Conservation (phyloP, 2,113 vertebrate species). For the Tautogolabrus adspersus region DNA sequence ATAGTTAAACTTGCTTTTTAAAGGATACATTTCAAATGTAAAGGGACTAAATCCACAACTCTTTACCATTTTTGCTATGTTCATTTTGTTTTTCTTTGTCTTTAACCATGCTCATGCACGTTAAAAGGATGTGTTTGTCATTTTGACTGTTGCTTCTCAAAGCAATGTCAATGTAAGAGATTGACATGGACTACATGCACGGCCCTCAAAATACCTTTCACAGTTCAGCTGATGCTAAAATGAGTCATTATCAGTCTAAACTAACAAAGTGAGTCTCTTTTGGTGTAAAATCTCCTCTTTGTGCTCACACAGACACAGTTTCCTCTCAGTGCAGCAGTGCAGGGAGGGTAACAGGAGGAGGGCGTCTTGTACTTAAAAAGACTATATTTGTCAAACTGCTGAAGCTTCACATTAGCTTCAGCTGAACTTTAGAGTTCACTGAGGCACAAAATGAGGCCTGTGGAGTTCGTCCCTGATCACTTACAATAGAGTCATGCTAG, state of each 20-base stretch:
- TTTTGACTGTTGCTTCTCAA: not conserved
- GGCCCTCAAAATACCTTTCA: not conserved
- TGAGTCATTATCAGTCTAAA: not conserved
- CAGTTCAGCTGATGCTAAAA: slow-evolving; percentile 1
- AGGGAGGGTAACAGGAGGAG: not conserved
- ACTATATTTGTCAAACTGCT: slow-evolving; percentile 3
- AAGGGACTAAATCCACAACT: too few relatives aligned
- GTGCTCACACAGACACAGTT: not conserved
- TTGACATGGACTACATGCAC: not conserved
- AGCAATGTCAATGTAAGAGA: not conserved
- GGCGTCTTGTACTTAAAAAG: not conserved
- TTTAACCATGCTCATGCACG: too few relatives aligned
- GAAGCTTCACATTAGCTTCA: not conserved
- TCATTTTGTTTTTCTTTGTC: too few relatives aligned
- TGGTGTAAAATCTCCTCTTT: not conserved
- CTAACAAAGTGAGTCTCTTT: not conserved
- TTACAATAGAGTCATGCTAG: not conserved
- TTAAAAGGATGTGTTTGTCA: too few relatives aligned
- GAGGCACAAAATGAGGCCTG: not conserved
- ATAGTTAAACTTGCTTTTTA: too few relatives aligned
- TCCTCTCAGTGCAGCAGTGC: not conserved
- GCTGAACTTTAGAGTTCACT: not conserved
- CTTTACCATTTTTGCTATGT: too few relatives aligned
- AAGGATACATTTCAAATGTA: too few relatives aligned
- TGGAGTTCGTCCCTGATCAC: not conserved